phyloP scores from a whole-genome alignment of 2,797 vertebrate species.

The Leptatherina wallacei region DNA sequence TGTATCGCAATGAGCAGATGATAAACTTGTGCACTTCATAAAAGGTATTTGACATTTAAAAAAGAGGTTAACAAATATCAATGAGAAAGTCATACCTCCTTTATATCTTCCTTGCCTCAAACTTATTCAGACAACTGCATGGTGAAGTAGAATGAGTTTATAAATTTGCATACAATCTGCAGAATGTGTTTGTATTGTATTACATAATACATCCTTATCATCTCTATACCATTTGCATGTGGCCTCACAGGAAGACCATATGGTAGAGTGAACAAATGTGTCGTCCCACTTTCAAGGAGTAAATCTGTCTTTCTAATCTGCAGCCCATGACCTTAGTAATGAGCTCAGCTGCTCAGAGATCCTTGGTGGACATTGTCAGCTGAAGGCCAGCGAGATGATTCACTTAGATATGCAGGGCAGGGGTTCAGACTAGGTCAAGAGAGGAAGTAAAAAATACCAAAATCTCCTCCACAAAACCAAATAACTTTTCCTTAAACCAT shows the following conservation, averaged over 20 bases:
- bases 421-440: not conserved
- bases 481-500: too few species aligned
- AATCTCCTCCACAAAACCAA: not conserved
- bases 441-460: not conserved
- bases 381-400: conserved; percentile 12
- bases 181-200: not conserved
- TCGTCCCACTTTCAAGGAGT: conserved; percentile 52
- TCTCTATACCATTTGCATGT: not conserved
- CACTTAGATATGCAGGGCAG: conserved; percentile 1
- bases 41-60: too few species aligned
- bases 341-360: conserved; percentile 64
- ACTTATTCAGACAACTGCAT: not conserved
- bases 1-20: too few species aligned
- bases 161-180: not conserved
- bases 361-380: conserved; percentile 31
- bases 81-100: too few species aligned
- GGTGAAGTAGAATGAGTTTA: not conserved
- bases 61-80: too few species aligned
- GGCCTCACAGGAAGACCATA: not conserved
- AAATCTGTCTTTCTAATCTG: conserved; percentile 65
- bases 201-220: not conserved
- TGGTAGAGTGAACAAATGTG: not conserved
- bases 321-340: conserved; percentile 58
- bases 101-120: not conserved
- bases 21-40: too few species aligned